These are phyloP conservation scores for Aproaerema taeniolella DNA, from an alignment of 2,888 invertebrate species.

Conservation along the genomic window DNA sequence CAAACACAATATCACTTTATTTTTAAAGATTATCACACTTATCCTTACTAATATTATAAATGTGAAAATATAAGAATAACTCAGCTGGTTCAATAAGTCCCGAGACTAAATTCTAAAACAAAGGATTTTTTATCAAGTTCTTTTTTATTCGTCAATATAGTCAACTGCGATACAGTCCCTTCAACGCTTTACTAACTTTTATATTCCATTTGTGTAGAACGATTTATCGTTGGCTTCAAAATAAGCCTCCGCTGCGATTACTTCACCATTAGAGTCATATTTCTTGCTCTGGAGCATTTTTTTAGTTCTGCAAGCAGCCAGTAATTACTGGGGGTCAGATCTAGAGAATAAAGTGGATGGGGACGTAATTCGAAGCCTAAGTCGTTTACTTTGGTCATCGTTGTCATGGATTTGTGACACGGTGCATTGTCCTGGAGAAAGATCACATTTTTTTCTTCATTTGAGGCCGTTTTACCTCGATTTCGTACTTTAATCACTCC, in stretches of 20 bases:
- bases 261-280: constrained; percentile 3
- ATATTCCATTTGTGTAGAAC: neutral
- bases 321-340: constrained; percentile 7
- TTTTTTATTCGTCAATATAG: too few species aligned
- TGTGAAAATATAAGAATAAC: too few species aligned
- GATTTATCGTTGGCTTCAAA: constrained; percentile 1
- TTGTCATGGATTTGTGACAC: constrained; percentile 11
- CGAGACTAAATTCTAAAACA: too few species aligned
- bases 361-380: constrained; percentile 12
- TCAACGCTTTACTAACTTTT: neutral
- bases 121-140: too few species aligned
- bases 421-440: constrained; percentile 17
- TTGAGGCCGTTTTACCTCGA: constrained; percentile 9
- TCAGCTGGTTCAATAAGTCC: too few species aligned
- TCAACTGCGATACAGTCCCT: neutral
- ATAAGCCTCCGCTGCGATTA: constrained; percentile 2
- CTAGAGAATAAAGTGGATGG: constrained; percentile 10
- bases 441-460: constrained; percentile 10
- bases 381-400: constrained; percentile 15
- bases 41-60: too few species aligned
- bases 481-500: neutral
- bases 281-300: neutral
- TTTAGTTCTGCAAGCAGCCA: constrained; percentile 13
- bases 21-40: too few species aligned
- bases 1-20: too few species aligned